Conservation (phyloP, 2,113 vertebrate genomes). For the Orycteropus afer region DNA sequence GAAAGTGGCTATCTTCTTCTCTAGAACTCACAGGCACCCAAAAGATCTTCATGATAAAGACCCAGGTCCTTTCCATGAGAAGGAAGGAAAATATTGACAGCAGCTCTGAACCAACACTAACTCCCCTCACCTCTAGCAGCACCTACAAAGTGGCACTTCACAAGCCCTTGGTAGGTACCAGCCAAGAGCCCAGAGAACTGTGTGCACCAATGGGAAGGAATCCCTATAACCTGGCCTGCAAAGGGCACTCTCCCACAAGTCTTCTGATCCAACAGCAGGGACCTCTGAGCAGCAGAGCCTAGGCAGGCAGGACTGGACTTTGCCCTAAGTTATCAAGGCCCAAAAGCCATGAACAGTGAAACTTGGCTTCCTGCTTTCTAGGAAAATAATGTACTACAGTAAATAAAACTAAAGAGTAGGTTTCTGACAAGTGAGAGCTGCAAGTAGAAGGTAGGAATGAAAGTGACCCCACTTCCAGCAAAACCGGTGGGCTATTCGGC, state of each 20-base stretch:
- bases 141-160: neutral
- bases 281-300: neutral
- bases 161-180: neutral
- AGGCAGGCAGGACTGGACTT: neutral
- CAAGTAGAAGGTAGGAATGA: neutral
- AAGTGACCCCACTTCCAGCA: neutral
- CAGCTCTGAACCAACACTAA: neutral
- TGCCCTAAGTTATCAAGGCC: neutral
- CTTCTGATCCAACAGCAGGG: neutral
- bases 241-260: neutral
- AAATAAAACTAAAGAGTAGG: neutral
- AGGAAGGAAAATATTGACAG: neutral
- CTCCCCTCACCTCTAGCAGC: neutral
- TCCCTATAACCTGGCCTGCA: neutral
- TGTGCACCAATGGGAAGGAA: neutral
- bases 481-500: neutral
- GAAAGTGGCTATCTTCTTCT: neutral
- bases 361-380: neutral
- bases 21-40: neutral
- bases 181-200: neutral
- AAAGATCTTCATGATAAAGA: neutral
- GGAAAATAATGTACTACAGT: neutral
- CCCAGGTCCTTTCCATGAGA: neutral
- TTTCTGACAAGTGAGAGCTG: neutral
- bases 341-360: rapidly evolving